Base-by-base conservation (phyloP, 2,888 invertebrate species). In the Beris morrisii region DNA sequence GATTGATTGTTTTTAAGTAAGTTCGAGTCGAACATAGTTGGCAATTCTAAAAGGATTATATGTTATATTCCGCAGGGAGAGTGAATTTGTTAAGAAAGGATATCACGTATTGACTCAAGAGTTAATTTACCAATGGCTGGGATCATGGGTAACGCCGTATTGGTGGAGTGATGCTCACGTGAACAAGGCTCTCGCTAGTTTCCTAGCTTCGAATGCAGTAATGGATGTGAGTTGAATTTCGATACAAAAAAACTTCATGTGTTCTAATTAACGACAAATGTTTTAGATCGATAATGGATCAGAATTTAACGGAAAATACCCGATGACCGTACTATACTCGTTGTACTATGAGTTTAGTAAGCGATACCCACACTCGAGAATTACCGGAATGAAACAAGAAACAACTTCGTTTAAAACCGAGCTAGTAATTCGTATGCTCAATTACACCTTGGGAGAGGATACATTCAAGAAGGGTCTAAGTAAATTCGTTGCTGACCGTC, bases 381-480 rank as follows among this genome's bases (percentile, higher is more conserved):
- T 88, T 70, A 89, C 89, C 0, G 90, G 89, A 45, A 86, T 87
- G 77, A 85, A 86, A 70, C 84, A 86, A 59, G 91, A 91, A 76
- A 89, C 89, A 0, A 85, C 86, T 0, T 88, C 88, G 43, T 87
- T 88, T 4, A 91, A 91, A 81, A 90, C 88, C 2, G 91, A 91
- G 75, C 79, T 92, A 44, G 83, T 95, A 9, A 91, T 97, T 77
- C 84, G 95, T 32, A 97, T 96, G 95, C 86, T 97, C 75, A 90
- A 93, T 76, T 90, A 89, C 72, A 92, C 93, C 0, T 82, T 95
- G 6, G 93, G 94, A 4, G 87, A 87, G 65, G 83, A 85, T 0
- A 87, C 89, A 0, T 93, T 97, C 77, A 87, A 85, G 74, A 84
- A 84, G 53, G 93, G 92, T 3, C 77, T 92, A 66, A 84, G 86